Evolutionary conservation across 2,113 vertebrate species (phyloP).

Genomic region (Phaetusa simplex): DNA sequence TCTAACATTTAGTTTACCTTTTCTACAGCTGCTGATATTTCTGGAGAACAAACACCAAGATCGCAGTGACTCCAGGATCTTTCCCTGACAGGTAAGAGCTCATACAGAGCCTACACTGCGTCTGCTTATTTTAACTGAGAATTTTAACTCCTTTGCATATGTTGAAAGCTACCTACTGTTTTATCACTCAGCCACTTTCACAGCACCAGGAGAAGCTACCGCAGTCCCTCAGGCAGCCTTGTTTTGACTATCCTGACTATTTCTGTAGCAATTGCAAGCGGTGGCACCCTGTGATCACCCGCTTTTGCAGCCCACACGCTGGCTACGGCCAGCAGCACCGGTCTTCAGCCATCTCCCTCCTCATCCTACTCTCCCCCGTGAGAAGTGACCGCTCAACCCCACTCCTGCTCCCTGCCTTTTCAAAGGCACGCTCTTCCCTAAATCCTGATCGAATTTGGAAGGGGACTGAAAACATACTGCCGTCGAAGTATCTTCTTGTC

Average conservation of each 20-base stretch:
- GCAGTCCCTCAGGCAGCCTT: not conserved
- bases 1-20: not conserved
- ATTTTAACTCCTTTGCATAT: not conserved
- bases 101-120: rapidly evolving
- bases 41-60: not conserved
- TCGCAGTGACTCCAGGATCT: not conserved
- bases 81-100: not conserved
- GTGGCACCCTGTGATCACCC: rapidly evolving
- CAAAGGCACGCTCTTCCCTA: not conserved
- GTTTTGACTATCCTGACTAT: not conserved
- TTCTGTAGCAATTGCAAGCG: not conserved
- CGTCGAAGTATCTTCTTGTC: not conserved
- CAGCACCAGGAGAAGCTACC: not conserved
- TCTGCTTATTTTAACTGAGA: not conserved
- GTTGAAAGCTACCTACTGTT: not conserved
- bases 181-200: not conserved
- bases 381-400: not conserved
- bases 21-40: not conserved
- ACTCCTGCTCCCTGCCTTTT: not conserved
- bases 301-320: rapidly evolving
- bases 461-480: not conserved
- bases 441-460: not conserved
- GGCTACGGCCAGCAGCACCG: not conserved
- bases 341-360: not conserved
- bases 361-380: not conserved